Evolutionary conservation across 2,888 invertebrate genomes (phyloP).

Genomic region (Scrobipalpa atriplicella): DNA sequence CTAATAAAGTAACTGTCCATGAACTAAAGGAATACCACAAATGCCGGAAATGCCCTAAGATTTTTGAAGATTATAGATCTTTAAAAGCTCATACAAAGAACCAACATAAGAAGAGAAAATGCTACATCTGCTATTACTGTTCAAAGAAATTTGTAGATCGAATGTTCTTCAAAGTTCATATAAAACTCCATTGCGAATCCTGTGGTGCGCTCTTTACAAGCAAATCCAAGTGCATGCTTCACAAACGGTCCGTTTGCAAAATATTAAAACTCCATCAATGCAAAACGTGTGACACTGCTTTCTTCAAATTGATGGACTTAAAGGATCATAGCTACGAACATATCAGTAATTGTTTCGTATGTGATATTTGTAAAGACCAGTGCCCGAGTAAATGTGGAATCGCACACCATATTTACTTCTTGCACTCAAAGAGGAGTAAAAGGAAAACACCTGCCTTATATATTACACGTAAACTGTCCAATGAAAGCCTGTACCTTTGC

Average conservation of each 20-base stretch:
- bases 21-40: conserved; percentile 66
- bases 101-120: conserved; percentile 67
- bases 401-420: conserved; percentile 60
- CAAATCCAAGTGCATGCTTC: conserved; percentile 52
- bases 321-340: conserved; percentile 72
- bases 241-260: conserved; percentile 56
- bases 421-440: conserved; percentile 57
- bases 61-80: conserved; percentile 58
- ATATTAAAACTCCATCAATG: conserved; percentile 57
- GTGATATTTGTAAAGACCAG: conserved; percentile 70
- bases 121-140: conserved; percentile 73
- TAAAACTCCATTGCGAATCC: conserved; percentile 67
- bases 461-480: conserved; percentile 50
- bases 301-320: conserved; percentile 63
- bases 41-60: conserved; percentile 68
- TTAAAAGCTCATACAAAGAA: conserved; percentile 61
- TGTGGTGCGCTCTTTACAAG: conserved; percentile 54
- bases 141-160: conserved; percentile 65
- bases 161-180: conserved; percentile 71
- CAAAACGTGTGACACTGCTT: conserved; percentile 53
- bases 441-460: conserved; percentile 53
- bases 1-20: conserved; percentile 67
- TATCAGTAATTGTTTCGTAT: conserved; percentile 49
- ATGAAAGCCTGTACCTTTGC: conserved; percentile 58
- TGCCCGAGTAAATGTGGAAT: conserved; percentile 60